A percentile compares a stretch with the other conserved stretches of the same genome.
Conservation (phyloP, 30 jellyfish, hydroid and myxozoan species). For the Haliclystus octoradiatus region DNA sequence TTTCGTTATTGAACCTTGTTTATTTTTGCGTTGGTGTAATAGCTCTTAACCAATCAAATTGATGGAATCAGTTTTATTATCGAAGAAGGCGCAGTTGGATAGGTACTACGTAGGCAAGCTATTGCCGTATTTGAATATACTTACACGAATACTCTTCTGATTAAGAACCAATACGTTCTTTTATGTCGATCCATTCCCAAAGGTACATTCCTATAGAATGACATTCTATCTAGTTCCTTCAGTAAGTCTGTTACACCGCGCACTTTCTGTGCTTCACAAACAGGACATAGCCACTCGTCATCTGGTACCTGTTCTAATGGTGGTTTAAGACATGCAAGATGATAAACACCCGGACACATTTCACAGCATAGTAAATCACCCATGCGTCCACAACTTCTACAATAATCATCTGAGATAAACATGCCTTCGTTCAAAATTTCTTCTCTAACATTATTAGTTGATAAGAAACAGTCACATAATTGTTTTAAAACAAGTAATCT, state of each 20-base stretch:
- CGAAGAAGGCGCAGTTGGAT: too few species aligned
- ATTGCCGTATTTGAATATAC: conserved; percentile 3
- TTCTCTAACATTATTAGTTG: conserved; percentile 57
- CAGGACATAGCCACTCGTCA: conserved; percentile 95
- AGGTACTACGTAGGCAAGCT: neutral
- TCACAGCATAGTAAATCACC: conserved; percentile 93
- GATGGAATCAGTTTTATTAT: too few species aligned
- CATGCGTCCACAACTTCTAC: conserved; percentile 91
- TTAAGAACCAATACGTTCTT: conserved; percentile 76
- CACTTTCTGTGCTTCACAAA: conserved; percentile 75
- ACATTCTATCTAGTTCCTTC: conserved; percentile 58
- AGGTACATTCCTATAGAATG: conserved; percentile 68
- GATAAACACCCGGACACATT: conserved; percentile 92
- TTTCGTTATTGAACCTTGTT: too few species aligned
- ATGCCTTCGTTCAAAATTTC: conserved; percentile 87
- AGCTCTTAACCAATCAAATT: too few species aligned
- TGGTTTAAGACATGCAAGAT: conserved; percentile 85
- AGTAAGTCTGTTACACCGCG: conserved; percentile 84
- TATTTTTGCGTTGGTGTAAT: too few species aligned
- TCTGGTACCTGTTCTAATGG: conserved; percentile 84
- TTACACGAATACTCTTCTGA: conserved; percentile 72
- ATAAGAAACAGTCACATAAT: conserved; percentile 46
- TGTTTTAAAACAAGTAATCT: conserved; percentile 44
- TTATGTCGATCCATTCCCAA: conserved; percentile 86
- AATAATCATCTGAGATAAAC: conserved; percentile 88